These are phyloP conservation scores for Idaea straminata DNA, from an alignment of 2,888 invertebrate species.

Conservation along the genomic window DNA sequence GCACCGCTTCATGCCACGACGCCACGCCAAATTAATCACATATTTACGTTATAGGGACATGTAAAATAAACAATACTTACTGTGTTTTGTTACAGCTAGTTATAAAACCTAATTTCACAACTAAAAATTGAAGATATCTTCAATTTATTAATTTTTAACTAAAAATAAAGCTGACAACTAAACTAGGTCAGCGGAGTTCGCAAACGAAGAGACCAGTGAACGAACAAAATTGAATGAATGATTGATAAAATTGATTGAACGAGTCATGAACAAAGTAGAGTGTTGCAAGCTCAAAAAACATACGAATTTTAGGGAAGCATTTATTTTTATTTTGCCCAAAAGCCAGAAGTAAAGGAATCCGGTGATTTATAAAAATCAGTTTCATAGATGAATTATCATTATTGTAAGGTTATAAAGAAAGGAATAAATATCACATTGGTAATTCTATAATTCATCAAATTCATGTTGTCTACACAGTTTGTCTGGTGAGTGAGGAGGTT, in stretches of 20 bases:
- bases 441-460: too few species aligned
- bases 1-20: conserved; percentile 72
- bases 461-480: conserved; percentile 7
- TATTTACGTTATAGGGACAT: conserved; percentile 3
- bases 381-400: too few species aligned
- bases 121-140: conserved; percentile 8
- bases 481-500: conserved; percentile 28
- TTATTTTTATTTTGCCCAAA: neutral
- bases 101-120: conserved; percentile 12
- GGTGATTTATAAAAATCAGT: too few species aligned
- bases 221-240: conserved; percentile 11
- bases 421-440: too few species aligned
- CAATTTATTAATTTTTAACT: conserved; percentile 38
- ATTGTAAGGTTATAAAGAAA: too few species aligned
- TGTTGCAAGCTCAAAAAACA: conserved; percentile 11
- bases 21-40: conserved; percentile 39
- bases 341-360: too few species aligned
- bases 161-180: conserved; percentile 24
- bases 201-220: conserved; percentile 13
- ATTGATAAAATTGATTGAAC: conserved; percentile 20
- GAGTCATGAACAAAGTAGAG: conserved; percentile 8
- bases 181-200: conserved; percentile 29
- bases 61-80: conserved; percentile 18
- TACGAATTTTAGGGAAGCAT: conserved; percentile 6
- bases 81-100: conserved; percentile 26